Percentiles rank a stretch among this genome's conserved stretches.
These are phyloP conservation scores for Lasioglossum calceatum DNA, from an alignment of 2,888 invertebrate species.

Conservation along the genomic window DNA sequence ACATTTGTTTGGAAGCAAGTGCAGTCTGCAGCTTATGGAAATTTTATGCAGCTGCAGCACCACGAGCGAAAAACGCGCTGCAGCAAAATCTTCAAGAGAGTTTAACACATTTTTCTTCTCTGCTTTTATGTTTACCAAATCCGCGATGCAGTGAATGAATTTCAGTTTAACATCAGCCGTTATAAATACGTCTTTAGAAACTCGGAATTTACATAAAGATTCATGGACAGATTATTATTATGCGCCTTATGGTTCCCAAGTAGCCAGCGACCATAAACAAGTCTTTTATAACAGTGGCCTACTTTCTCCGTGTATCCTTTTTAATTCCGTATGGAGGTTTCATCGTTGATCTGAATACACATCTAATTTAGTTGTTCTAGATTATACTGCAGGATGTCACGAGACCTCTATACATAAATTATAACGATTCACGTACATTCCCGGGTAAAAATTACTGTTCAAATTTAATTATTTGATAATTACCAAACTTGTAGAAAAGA, in stretches of 20 bases:
- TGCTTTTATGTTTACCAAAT: background rate
- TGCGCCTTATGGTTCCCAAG: background rate
- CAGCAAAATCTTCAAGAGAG: background rate
- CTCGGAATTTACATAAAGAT: background rate
- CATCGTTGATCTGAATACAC: background rate
- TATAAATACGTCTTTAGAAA: conserved; percentile 16
- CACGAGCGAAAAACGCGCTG: background rate
- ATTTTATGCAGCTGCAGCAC: background rate
- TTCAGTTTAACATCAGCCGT: background rate
- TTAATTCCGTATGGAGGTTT: background rate
- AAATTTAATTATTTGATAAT: background rate
- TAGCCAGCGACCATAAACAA: background rate
- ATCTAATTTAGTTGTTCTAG: background rate
- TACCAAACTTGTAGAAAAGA: background rate
- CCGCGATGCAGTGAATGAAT: background rate
- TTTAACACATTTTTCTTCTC: background rate
- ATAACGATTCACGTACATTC: background rate
- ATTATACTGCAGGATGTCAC: background rate
- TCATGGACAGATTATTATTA: background rate
- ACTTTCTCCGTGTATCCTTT: background rate
- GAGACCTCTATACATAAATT: background rate
- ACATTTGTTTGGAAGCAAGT: background rate
- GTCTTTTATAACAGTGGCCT: background rate
- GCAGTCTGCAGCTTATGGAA: background rate
- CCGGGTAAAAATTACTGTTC: background rate